Percentiles rank a stretch among this genome's conserved stretches.
These are phyloP conservation scores for Notothenia coriiceps DNA, from an alignment of 2,113 vertebrate species.

Conservation along the genomic window DNA sequence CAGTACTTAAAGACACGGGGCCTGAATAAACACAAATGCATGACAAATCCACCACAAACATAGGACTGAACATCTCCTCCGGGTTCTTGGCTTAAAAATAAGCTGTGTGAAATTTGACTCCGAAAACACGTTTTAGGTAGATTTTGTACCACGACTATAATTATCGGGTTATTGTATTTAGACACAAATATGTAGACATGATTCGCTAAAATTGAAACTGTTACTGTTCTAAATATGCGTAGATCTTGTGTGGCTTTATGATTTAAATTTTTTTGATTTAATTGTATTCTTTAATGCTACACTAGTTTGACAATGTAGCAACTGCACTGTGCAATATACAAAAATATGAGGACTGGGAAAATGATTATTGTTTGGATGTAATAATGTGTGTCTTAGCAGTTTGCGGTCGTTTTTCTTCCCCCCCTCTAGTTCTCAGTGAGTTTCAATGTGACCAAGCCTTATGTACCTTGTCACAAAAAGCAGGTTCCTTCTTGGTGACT, in stretches of 20 bases:
- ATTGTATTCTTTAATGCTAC: conserved; percentile 93
- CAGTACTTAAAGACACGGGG: no score
- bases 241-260: conserved; percentile 90
- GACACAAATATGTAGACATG: conserved; percentile 88
- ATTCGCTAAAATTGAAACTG: conserved; percentile 90
- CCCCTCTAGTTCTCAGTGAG: conserved; percentile 98
- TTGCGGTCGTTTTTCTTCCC: conserved; percentile 89
- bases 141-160: conserved; percentile 91
- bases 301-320: conserved; percentile 99
- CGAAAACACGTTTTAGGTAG: conserved; percentile 78
- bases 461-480: conserved; percentile 99
- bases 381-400: conserved; percentile 92
- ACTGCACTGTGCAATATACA: conserved; percentile 99
- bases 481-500: conserved; percentile 99
- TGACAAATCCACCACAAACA: not conserved
- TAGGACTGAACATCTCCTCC: conserved; percentile 25
- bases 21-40: no score
- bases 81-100: conserved; percentile 35
- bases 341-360: conserved; percentile 98
- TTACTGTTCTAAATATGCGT: conserved; percentile 92
- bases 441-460: conserved; percentile 99
- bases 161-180: conserved; percentile 89
- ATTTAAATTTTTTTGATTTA: conserved; percentile 85
- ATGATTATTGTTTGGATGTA: conserved; percentile 92
- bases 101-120: conserved; percentile 11